Evolutionary conservation across 2,797 vertebrate species (phyloP), one percentile per base, ranked within the genome.

Genomic region (Stomatorhinus walkeri): DNA sequence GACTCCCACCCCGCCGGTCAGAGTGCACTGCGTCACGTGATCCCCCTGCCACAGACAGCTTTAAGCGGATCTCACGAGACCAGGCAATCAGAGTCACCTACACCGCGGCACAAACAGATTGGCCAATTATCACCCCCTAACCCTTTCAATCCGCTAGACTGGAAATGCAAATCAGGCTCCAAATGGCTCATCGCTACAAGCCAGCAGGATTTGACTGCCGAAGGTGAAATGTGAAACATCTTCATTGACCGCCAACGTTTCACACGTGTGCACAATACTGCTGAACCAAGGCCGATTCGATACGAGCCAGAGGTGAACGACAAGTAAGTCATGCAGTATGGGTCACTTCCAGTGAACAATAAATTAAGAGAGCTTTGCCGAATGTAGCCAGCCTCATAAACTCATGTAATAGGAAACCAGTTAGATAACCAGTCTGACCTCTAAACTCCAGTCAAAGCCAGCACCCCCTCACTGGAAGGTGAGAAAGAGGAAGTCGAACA

Each of bases 371-470:
- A 85, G 85, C 22, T 19, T 61, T 87, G 87, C 85, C 19, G n/a
- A n/a, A 24, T 19, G 14, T 10, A 14, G 8, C 54, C 43, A 54
- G 52, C 76, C 84, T 72, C 81, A 88, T 52, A 12, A 51, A 16
- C 48, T 43, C 51, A 54, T 87, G 24, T 8, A n/a, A 43, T 36
- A 52, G 88, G 56, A 89, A 64, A 24, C 43, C 22, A 28, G 59
- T 49, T 24, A 89, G 56, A 64, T 91, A 89, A 87, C 90, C 89
- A 89, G 88, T 84, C 14, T 76, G 90, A 91, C 90, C 91, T 89
- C 90, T 93, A 91, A 92, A 92, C 88, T 9, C 59, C 49, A 90
- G 68, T 36, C 76, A 81, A 81, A 56, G 16, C 88, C 64, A 83
- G 64, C 22, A 46, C 89, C 79, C 48, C 56, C n/a, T 9, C 40